Evolutionary conservation across 1,140 invertebrate species (phyloP).

Genomic region (Episyrphus balteatus): DNA sequence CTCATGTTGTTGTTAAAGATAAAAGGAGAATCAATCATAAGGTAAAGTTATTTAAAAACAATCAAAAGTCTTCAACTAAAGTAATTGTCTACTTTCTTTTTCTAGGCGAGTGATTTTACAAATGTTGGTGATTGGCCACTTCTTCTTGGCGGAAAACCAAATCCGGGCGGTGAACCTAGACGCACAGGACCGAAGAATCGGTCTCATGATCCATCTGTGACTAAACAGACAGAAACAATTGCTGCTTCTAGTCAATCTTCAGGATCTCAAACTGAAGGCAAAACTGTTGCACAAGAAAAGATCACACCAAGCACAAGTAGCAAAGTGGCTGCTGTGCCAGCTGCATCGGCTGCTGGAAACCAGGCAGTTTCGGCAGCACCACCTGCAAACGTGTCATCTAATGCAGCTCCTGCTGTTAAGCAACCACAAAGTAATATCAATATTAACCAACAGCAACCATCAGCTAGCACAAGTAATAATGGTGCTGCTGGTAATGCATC

Average conservation of each 20-base stretch:
- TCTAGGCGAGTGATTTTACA: conserved; percentile 57
- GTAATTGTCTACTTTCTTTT: conserved; percentile 14
- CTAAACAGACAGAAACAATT: not conserved
- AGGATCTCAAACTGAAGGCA: not conserved
- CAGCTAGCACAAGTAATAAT: conserved; percentile 6
- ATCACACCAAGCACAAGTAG: not conserved
- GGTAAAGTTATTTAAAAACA: conserved; percentile 33
- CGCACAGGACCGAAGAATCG: conserved; percentile 22
- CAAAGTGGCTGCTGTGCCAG: not conserved
- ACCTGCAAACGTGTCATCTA: not conserved
- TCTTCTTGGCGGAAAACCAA: conserved; percentile 35
- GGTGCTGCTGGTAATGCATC: conserved; percentile 15
- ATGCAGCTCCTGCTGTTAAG: not conserved
- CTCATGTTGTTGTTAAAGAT: conserved; percentile 47
- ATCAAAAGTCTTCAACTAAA: too few species aligned
- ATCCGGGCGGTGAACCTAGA: conserved; percentile 28
- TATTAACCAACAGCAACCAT: conserved; percentile 7
- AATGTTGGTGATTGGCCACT: conserved; percentile 71
- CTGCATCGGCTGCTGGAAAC: not conserved
- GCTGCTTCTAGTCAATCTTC: not conserved
- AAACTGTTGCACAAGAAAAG: not conserved
- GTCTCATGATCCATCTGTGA: not conserved
- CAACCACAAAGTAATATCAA: conserved; percentile 12
- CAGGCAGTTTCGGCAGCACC: not conserved
- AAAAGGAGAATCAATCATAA: conserved; percentile 50